A percentile compares a stretch with the other conserved stretches of the same genome.
These are phyloP conservation scores for Ornithoptera alexandrae DNA, from an alignment of 2,888 invertebrate genomes.

Conservation along the genomic window DNA sequence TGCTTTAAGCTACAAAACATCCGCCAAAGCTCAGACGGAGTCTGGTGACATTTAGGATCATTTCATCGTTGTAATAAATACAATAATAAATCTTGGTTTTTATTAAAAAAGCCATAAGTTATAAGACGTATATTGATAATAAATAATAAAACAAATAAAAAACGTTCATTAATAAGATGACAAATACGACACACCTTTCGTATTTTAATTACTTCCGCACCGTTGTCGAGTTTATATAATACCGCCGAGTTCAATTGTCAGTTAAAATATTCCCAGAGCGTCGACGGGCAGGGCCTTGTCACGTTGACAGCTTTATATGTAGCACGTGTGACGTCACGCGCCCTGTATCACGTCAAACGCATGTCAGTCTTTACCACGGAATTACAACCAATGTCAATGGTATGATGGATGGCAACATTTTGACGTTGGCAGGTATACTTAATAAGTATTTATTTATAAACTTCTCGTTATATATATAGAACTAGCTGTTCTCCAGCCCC, in stretches of 20 bases:
- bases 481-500: too few species aligned
- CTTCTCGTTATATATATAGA: too few species aligned
- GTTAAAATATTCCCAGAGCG: not conserved
- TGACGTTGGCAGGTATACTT: not conserved
- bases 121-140: too few species aligned
- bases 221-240: not conserved
- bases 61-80: too few species aligned
- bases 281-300: not conserved
- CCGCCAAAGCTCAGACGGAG: too few species aligned
- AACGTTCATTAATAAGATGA: too few species aligned
- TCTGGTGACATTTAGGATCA: too few species aligned
- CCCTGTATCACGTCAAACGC: slow-evolving; percentile 6
- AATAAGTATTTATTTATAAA: not conserved
- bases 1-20: too few species aligned
- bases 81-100: too few species aligned
- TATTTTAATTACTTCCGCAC: not conserved
- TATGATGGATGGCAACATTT: not conserved
- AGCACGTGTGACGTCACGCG: not conserved
- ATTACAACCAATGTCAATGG: not conserved
- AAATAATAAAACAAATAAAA: too few species aligned
- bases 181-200: not conserved
- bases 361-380: slow-evolving; percentile 2
- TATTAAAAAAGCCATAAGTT: too few species aligned
- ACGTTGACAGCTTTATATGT: slow-evolving; percentile 5
- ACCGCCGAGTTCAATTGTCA: not conserved